Conservation (phyloP, 2,888 invertebrate species). For the Lycaena phlaeas region DNA sequence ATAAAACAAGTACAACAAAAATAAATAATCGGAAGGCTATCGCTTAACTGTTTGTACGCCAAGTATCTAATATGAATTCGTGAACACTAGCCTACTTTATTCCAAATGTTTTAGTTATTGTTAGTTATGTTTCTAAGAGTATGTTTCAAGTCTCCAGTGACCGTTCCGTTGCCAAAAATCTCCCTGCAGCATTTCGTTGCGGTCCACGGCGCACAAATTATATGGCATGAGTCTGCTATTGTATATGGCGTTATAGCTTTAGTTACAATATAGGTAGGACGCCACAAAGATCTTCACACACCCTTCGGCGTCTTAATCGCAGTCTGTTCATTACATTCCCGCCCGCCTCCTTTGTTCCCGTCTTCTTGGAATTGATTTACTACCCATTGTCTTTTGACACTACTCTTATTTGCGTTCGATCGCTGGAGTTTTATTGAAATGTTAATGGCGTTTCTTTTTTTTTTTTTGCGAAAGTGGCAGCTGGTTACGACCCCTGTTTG, state of each 20-base stretch:
- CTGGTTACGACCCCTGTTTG: slow-evolving; percentile 48
- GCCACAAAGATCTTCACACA: slow-evolving; percentile 37
- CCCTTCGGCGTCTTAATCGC: slow-evolving; percentile 44
- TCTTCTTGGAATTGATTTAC: slow-evolving; percentile 52
- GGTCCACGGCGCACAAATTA: slow-evolving; percentile 47
- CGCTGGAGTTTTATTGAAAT: slow-evolving; percentile 39
- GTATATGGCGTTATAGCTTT: no score
- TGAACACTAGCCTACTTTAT: not conserved
- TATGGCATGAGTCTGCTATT: no score
- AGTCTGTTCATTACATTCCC: slow-evolving; percentile 24
- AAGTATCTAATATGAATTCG: no score
- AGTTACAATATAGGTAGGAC: slow-evolving; percentile 31
- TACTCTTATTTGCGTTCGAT: slow-evolving; percentile 32
- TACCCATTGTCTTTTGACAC: slow-evolving; percentile 42
- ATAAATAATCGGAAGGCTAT: no score
- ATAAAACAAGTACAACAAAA: no score
- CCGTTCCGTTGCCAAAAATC: not conserved
- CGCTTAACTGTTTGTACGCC: no score
- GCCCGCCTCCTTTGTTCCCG: slow-evolving; percentile 43
- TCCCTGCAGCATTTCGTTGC: slow-evolving; percentile 19
- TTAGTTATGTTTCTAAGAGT: not conserved
- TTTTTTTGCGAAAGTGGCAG: slow-evolving; percentile 49
- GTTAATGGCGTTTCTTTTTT: slow-evolving; percentile 36
- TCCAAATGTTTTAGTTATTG: not conserved
- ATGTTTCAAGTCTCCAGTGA: not conserved